Evolutionary conservation across 2,888 invertebrate species (phyloP).

Genomic region (Odiellus spinosus): DNA sequence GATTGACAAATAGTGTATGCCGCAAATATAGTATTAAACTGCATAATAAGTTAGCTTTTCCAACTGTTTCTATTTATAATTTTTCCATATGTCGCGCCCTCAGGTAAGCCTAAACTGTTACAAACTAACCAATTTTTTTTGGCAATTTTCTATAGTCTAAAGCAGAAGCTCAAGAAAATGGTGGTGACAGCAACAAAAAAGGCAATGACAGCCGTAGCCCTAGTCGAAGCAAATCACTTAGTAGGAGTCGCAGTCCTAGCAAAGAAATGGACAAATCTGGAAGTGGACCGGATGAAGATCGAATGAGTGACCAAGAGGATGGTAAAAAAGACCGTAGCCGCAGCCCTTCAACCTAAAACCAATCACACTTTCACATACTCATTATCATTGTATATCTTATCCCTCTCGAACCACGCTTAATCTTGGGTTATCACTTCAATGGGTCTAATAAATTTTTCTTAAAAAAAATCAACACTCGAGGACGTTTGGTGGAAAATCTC

Average conservation of each 20-base stretch:
- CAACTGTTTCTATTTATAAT: neutral
- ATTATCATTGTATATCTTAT: too few species aligned
- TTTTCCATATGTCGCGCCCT: neutral
- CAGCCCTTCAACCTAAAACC: too few species aligned
- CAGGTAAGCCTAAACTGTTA: neutral
- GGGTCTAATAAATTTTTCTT: too few species aligned
- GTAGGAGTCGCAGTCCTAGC: neutral
- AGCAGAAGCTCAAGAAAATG: neutral
- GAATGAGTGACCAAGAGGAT: slow-evolving; percentile 7
- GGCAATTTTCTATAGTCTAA: neutral
- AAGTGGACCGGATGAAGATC: slow-evolving; percentile 5
- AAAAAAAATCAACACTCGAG: too few species aligned
- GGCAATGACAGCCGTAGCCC: slow-evolving; percentile 3
- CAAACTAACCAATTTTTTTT: neutral
- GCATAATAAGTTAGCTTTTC: neutral
- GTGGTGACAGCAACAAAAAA: neutral
- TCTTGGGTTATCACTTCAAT: too few species aligned
- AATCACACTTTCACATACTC: too few species aligned
- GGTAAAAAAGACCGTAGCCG: too few species aligned
- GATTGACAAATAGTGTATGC: too few species aligned
- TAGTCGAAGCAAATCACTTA: slow-evolving; percentile 7
- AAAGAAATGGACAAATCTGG: neutral
- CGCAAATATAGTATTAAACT: too few species aligned
- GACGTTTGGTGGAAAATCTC: too few species aligned
- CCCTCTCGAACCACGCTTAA: too few species aligned